Evolutionary conservation across 2,888 invertebrate genomes (phyloP).

Genomic region (Spialia ferax): DNA sequence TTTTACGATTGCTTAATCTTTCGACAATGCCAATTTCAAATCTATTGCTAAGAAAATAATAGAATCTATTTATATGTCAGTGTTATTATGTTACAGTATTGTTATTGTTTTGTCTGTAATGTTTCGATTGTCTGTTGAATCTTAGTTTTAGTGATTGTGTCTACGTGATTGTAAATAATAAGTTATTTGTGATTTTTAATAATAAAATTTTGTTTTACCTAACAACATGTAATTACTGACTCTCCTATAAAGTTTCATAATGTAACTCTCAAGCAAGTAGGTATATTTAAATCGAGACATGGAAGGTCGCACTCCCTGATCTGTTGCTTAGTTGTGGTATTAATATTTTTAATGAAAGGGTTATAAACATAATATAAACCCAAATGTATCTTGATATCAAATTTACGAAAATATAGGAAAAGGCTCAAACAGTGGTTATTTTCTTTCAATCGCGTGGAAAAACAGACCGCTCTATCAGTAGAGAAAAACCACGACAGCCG

Average conservation of each 20-base stretch:
- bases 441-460: not conserved
- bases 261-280: no score
- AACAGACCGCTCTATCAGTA: not conserved
- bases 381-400: not conserved
- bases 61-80: not conserved
- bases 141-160: not conserved
- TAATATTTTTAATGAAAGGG: not conserved
- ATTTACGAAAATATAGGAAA: not conserved
- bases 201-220: no score
- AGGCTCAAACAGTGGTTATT: not conserved
- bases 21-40: not conserved
- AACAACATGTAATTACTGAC: no score
- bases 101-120: not conserved
- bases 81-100: not conserved
- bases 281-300: no score
- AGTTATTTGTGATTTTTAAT: no score
- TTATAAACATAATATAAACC: no score
- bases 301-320: no score
- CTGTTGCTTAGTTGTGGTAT: no score
- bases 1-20: not conserved
- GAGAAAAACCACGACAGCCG: not conserved
- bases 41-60: not conserved
- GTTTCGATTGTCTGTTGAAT: not conserved
- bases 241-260: no score
- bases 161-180: no score